Evolutionary conservation across 2,113 vertebrate species (phyloP), one percentile per base, ranked within the genome.

Genomic region (Eidolon helvum): DNA sequence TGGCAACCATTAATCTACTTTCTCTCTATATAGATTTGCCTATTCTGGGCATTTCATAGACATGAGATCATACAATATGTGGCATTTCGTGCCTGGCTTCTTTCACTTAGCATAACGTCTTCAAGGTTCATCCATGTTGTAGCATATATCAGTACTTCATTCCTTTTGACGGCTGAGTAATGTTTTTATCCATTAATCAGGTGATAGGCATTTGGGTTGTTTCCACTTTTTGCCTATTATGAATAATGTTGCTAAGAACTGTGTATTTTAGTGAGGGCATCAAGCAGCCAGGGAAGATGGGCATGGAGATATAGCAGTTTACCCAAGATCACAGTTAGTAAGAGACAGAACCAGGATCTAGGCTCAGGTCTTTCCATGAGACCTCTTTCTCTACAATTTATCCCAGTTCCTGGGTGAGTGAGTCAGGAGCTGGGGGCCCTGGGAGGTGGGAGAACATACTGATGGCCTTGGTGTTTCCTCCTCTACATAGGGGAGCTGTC

Each of bases 401-500:
- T 38, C 55, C 10, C 18, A 24, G 38, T 2, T 8, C 7, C 10
- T 18, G n/a, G 28, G 2, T 30, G 38, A 38, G 53, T 40, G 30
- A 55, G 63, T 65, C 33, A 14, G 93, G 33, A 68, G 59, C 86
- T 59, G 48, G 72, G 74, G 65, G 6, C 88, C 22, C 21, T 35
- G 40, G 53, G 61, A 35, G 4, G 12, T 9, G 40, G 69, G 30
- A 83, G 10, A 86, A 82, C 33, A 18, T 18, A 3, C 55, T 61
- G 68, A 94, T 30, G n/a, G 57, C 59, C 65, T 50, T 14, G 19
- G 65, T 82, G 38, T 22, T 43, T 94, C 63, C 96, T 97, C 88
- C 7, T 95, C 94, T 96, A 48, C 87, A 61, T 98, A 99, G 99
- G 99, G 97, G 99, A 98, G 94, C 98, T 98, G 87, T 71, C 30